Evolutionary conservation across 2,888 invertebrate species (phyloP).

Genomic region (Ctenicera cuprea): DNA sequence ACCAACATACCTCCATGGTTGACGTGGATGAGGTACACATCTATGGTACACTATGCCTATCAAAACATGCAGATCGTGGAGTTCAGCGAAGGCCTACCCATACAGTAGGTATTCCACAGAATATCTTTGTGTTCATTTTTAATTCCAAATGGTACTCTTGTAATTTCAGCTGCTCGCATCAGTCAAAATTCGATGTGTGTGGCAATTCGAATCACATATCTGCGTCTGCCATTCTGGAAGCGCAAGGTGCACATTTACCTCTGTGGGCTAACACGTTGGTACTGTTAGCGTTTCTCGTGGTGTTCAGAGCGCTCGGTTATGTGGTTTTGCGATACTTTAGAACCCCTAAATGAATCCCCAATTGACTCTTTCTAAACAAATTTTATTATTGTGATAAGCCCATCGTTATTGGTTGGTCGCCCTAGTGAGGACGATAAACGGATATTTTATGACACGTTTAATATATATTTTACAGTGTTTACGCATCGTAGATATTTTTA

Average conservation of each 20-base stretch:
- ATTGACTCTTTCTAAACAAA: constrained; percentile 14
- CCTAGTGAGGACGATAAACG: constrained; percentile 37
- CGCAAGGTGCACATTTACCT: constrained; percentile 79
- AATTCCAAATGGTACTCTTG: neutral
- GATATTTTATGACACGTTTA: constrained; percentile 6
- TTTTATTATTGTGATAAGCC: constrained; percentile 43
- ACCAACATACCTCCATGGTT: constrained; percentile 84
- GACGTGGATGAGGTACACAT: constrained; percentile 84
- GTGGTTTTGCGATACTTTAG: constrained; percentile 83
- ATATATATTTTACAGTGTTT: constrained; percentile 20
- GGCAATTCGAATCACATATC: constrained; percentile 78
- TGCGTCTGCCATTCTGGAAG: constrained; percentile 79
- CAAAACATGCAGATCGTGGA: constrained; percentile 88
- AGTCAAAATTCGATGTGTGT: constrained; percentile 81
- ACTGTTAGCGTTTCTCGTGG: constrained; percentile 81
- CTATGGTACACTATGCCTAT: constrained; percentile 87
- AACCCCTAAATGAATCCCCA: constrained; percentile 76
- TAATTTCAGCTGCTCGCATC: constrained; percentile 78
- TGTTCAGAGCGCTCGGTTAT: constrained; percentile 84
- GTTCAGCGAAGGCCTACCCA: constrained; percentile 81
- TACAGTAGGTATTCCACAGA: constrained; percentile 75
- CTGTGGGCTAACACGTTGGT: constrained; percentile 85
- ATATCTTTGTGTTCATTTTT: neutral
- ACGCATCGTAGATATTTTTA: constrained; percentile 40
- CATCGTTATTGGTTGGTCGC: constrained; percentile 26